Percentiles rank a stretch among this genome's conserved stretches.
These are phyloP conservation scores for Malurus alboscapulatus DNA, from an alignment of 2,113 vertebrate genomes.

Conservation along the genomic window DNA sequence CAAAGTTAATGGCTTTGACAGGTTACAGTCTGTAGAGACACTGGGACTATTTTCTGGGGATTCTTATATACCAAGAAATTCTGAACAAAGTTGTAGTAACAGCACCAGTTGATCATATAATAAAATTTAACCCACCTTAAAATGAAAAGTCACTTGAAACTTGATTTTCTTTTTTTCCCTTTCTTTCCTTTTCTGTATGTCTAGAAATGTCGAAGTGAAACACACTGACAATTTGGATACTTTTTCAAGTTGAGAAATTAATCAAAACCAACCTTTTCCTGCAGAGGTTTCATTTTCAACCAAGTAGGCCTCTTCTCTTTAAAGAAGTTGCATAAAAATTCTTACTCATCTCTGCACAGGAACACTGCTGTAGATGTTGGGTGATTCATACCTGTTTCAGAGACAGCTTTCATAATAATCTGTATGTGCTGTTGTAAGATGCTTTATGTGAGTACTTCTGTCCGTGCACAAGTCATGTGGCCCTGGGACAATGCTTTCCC, in stretches of 20 bases:
- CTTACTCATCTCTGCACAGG: conserved; percentile 9
- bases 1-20: not conserved
- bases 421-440: not conserved
- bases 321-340: conserved; percentile 52
- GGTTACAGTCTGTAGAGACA: not conserved
- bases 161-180: not conserved
- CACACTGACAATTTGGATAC: not conserved
- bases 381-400: conserved; percentile 3
- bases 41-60: not conserved
- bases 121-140: not conserved
- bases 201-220: conserved; percentile 50
- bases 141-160: not conserved
- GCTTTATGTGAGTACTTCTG: not conserved
- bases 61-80: not conserved
- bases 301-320: conserved; percentile 50
- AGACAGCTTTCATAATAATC: not conserved
- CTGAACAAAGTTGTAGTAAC: not conserved
- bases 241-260: conserved; percentile 54
- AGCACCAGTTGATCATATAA: not conserved
- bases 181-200: not conserved
- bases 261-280: conserved; percentile 64
- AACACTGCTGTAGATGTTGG: not conserved
- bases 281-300: conserved; percentile 55
- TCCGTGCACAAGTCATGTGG: rapidly evolving
- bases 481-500: not conserved